phyloP scores from a whole-genome alignment of 1,140 invertebrate species.

The Physella acuta region DNA sequence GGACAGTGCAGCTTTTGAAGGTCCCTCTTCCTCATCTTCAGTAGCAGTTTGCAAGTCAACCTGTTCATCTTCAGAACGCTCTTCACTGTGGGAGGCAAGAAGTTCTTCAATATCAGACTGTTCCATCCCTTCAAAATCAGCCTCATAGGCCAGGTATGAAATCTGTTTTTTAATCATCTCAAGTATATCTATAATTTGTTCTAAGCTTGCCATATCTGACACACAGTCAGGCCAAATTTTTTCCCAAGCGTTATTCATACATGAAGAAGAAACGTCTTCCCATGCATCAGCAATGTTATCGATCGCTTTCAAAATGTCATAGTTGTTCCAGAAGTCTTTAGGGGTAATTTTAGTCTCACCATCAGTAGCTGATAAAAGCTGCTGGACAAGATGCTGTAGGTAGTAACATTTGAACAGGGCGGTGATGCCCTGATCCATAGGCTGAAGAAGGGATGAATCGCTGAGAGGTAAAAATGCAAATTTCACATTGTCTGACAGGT shows the following conservation, averaged over 20 bases:
- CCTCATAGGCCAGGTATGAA: neutral
- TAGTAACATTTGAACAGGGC: conserved; percentile 34
- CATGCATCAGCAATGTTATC: conserved; percentile 21
- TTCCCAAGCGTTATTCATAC: conserved; percentile 23
- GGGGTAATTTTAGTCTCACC: conserved; percentile 13
- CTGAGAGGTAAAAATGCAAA: conserved; percentile 33
- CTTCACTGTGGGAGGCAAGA: conserved; percentile 8
- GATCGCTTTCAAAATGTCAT: conserved; percentile 19
- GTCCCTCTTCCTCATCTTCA: conserved; percentile 4
- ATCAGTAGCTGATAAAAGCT: conserved; percentile 6
- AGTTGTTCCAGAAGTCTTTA: conserved; percentile 23
- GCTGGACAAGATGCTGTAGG: conserved; percentile 6
- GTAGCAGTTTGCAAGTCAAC: neutral
- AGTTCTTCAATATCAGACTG: conserved; percentile 16
- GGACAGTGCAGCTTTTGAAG: neutral
- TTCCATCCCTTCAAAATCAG: conserved; percentile 10
- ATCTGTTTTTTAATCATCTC: conserved; percentile 11
- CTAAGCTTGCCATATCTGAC: neutral
- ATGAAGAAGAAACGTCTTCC: conserved; percentile 6
- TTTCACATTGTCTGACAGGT: conserved; percentile 22
- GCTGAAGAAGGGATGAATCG: conserved; percentile 30
- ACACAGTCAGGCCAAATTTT: conserved; percentile 19
- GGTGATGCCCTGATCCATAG: conserved; percentile 34
- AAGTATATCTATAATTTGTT: neutral
- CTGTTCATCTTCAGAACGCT: conserved; percentile 10